Base-by-base conservation (phyloP, 2,888 invertebrate species). In the Scaptomyza parva region DNA sequence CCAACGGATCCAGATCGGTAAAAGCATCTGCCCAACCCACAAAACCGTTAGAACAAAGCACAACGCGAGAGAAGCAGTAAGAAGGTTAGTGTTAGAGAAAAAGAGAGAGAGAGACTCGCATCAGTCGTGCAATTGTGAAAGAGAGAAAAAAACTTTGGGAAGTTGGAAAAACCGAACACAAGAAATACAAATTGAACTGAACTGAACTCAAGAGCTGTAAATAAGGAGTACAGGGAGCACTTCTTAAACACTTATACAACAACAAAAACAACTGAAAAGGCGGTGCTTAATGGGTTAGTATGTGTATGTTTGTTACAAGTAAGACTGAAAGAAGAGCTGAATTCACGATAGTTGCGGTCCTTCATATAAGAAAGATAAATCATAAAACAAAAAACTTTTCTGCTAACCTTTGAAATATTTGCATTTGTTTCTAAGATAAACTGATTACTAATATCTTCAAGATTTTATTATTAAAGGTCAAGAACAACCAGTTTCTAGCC, bases 1-100 rank as follows among this genome's bases (percentile, higher is more conserved):
- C 97, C 91, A 97, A 93, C 68, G 98, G 98, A 94, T 98, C 97
- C 92, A 98, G 93, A 91, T 98, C 97, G 78, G 97, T 97, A 93
- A 98, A 98, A 87, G 97, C 96, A 93, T 97, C 97, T 93, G 95
- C 95, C 37, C 48, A 55, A 41, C 11, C 70, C 60, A 54, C 78
- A 94, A 67, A 33, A 28, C 22, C 5, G 33, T 30, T n/a, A 28
- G 17, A 18, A 26, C 44, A 44, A 18, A 28, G 12, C 45, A 45
- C 45, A 45, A 18, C 28, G 17, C 33, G n/a, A 7, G 14, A 30
- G 35, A 8, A 22, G 14, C 30, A 54, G 12, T 17, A 20, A 33
- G 39, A 18, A 14, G 14, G 20, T 12, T 26, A 60, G 18, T 50
- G n/a, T 40, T 24, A 52, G 24, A 37, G 8, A 26, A 5, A 40